phyloP scores from a whole-genome alignment of 2,888 invertebrate species.

The Sipha maydis region DNA sequence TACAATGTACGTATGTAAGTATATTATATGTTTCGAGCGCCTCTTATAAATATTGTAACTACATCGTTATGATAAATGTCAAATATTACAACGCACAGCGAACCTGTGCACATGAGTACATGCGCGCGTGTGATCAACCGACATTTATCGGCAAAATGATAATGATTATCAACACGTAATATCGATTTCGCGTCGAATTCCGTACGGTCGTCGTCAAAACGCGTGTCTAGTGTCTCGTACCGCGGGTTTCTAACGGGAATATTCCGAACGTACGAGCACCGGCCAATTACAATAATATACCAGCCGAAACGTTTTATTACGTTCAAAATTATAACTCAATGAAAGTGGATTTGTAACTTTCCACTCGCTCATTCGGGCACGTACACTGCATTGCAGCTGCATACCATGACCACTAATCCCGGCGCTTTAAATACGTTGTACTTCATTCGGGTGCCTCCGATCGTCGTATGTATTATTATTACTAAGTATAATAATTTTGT shows the following conservation, averaged over 20 bases:
- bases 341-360: constrained; percentile 53
- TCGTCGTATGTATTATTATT: neutral
- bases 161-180: neutral
- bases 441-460: neutral
- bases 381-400: neutral
- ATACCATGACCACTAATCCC: neutral
- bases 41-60: neutral
- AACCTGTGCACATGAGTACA: no score
- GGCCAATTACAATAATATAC: constrained; percentile 9
- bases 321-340: constrained; percentile 15
- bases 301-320: constrained; percentile 3
- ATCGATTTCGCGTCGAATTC: neutral
- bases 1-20: no score
- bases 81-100: no score
- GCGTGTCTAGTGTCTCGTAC: neutral
- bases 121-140: no score
- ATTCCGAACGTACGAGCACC: neutral
- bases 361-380: neutral
- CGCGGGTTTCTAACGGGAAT: neutral
- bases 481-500: no score
- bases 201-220: neutral
- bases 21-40: neutral
- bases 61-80: neutral
- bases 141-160: no score
- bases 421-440: neutral